Base-by-base conservation (phyloP, 2,888 invertebrate species). In the Melipona beecheii region DNA sequence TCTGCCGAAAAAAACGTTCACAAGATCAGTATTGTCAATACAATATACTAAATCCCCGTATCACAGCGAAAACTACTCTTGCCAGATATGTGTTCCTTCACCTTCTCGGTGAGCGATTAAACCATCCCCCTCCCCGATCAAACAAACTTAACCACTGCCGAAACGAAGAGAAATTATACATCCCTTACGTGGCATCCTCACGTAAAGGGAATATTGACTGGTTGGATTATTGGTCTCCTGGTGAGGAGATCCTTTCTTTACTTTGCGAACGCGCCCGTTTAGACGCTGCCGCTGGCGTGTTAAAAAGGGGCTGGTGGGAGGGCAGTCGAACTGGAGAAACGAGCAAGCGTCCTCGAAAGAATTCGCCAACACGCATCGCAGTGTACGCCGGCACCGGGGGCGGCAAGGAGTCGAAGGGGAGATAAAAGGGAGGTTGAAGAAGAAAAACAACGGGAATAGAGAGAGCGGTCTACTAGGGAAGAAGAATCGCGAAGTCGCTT, bases 401-500 rank as follows among this genome's bases (percentile, higher is more conserved):
- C n/a, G 31, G 62, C 17, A 60, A 49, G 36, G 21, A 54, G 27
- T 19, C 58, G 11, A 52, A 52, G 50, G 52, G 62, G n/a, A 21
- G 19, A 21, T 19, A 31, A 27, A 27, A 11, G 31, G 62, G 19
- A 21, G 31, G 43, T 50, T 11, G 21, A 65, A 70, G 64, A 64
- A 71, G 78, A 58, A 54, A 75, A 74, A 82, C 58, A 81, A 77
- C 64, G 71, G 54, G 60, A 75, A 36, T 27, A 66, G 73, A 73
- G 73, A 66, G 73, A 66, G 75, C 80, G 69, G 84, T 86, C 83
- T 87, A 56, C 83, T 87, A 56, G 24, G 72, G 80, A 86, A 87
- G 84, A 91, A 87, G 85, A 88, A 88, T 89, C 87, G 85, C 76
- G 75, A 89, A 88, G 91, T 90, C 87, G 90, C 58, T 81, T 78